Base-by-base conservation (phyloP, 2,797 vertebrate genomes). In the Chiloscyllium punctatum region DNA sequence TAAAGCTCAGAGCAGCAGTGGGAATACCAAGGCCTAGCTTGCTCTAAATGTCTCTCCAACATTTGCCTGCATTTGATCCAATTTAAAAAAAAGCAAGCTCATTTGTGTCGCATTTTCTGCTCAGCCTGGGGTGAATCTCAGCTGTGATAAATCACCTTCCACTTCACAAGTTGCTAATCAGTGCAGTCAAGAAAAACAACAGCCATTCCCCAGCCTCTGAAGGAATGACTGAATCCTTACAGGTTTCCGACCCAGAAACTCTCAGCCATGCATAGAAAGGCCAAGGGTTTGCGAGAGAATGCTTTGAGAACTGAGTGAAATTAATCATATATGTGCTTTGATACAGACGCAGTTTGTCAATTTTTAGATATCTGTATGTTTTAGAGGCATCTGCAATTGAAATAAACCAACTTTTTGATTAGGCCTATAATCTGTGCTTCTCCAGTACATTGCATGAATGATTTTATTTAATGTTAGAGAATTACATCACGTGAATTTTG, bases 41-140 rank as follows among this genome's bases (percentile, higher is more conserved):
- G 97, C 97, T 97, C 97, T 97, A 97, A 97, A 97, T 98, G 97
- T 97, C 97, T 98, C 97, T 53, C 97, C 97, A 98, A 97, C 98
- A 98, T 97, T 97, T 97, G 98, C 98, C 98, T 98, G 98, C 97
- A 98, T 98, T 98, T 97, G 97, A 97, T 97, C 97, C 98, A 94
- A 92, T 88, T 87, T 95, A 98, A 98, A 98, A 97, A 25, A 92
- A 98, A 98, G 98, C 71, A 97, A 97, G 97, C 97, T 98, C 98
- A 97, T 97, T 97, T 97, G 96, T 97, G 97, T 97, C 30, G 97
- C 97, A 97, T 27, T 98, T 98, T 97, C 97, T 98, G 97, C 97
- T 97, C 97, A 96, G 97, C 97, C 98, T 97, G 97, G 98, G 98
- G 98, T 97, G 96, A 96, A 98, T 98, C 97, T 97, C 33, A 95